A percentile compares a stretch with the other conserved stretches of the same genome.
Evolutionary conservation across 2,888 invertebrate genomes (phyloP).

Genomic region (Glyphotaelius pellucidus): DNA sequence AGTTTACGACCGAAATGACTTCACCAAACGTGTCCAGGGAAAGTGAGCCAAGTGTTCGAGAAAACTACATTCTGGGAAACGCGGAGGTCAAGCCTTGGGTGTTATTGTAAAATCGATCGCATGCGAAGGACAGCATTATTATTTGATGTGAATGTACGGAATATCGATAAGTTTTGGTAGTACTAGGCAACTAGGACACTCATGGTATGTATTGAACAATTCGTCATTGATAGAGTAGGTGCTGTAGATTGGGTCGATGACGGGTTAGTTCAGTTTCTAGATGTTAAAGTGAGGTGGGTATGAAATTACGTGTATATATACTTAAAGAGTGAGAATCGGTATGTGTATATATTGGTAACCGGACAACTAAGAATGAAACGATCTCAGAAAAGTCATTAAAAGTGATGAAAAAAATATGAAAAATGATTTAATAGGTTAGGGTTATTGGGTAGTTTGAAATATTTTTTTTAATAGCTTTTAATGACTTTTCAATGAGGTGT

Average conservation of each 20-base stretch:
- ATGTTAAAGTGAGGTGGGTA: too few species aligned
- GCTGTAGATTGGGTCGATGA: background rate
- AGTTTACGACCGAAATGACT: background rate
- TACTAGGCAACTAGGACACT: background rate
- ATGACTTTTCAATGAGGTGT: too few species aligned
- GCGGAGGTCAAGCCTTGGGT: background rate
- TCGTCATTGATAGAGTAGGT: background rate
- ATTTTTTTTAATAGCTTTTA: too few species aligned
- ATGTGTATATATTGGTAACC: too few species aligned
- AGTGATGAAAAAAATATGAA: too few species aligned
- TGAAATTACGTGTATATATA: too few species aligned
- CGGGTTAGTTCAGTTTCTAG: too few species aligned
- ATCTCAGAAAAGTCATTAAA: too few species aligned
- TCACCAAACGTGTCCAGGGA: background rate
- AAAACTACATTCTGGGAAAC: slow-evolving; percentile 12
- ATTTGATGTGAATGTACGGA: background rate
- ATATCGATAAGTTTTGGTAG: background rate
- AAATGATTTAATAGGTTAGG: too few species aligned
- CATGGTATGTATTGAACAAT: background rate
- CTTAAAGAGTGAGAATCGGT: too few species aligned
- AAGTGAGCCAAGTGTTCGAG: background rate
- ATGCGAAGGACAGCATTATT: background rate
- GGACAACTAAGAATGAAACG: too few species aligned
- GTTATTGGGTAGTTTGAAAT: too few species aligned
- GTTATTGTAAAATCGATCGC: slow-evolving; percentile 15